Conservation (phyloP, 2,113 vertebrate genomes). For the Otocyon megalotis region DNA sequence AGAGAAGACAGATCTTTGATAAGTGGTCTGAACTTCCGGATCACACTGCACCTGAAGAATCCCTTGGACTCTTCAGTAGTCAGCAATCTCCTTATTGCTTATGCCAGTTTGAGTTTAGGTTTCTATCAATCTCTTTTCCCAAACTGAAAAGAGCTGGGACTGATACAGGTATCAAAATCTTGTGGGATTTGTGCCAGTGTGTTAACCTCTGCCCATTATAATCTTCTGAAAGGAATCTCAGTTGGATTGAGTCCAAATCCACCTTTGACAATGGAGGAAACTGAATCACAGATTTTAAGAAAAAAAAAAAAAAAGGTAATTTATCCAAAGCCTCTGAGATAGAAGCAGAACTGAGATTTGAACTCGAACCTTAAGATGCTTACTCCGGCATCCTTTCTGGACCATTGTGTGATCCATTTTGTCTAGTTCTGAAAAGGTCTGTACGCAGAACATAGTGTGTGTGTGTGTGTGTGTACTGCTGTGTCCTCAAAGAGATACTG, state of each 20-base stretch:
- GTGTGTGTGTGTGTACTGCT: not conserved
- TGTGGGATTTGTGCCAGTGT: not conserved
- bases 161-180: not conserved
- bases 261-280: slow-evolving; percentile 11
- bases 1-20: not conserved
- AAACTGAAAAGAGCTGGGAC: not conserved
- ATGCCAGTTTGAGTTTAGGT: not conserved
- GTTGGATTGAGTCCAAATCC: not conserved
- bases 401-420: not conserved
- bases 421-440: not conserved
- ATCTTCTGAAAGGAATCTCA: not conserved
- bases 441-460: not conserved
- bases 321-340: slow-evolving; percentile 5
- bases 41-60: not conserved
- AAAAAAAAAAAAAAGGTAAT: not conserved
- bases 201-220: not conserved
- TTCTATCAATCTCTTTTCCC: not conserved
- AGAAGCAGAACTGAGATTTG: not conserved
- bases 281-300: not conserved
- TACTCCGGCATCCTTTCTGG: not conserved
- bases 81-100: not conserved
- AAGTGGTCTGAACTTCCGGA: not conserved
- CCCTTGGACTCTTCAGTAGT: not conserved
- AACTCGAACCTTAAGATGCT: not conserved
- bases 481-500: not conserved